Base-by-base conservation (phyloP, 2,888 invertebrate genomes). In the Rhorus exstirpatorius region DNA sequence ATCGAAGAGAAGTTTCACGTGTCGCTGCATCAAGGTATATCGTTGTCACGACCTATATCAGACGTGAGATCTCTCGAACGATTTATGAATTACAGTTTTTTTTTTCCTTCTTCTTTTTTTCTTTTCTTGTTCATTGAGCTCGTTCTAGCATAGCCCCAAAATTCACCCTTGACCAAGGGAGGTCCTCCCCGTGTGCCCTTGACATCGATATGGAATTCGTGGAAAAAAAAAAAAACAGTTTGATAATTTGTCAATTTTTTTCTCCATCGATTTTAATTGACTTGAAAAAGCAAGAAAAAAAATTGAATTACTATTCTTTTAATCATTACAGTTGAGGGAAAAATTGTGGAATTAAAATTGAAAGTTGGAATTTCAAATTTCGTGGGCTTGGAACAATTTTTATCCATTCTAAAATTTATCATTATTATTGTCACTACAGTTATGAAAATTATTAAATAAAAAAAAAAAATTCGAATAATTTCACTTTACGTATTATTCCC, bases 1-100 rank as follows among this genome's bases (percentile, higher is more conserved):
- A 91, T 90, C 84, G 84, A 83, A 61, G 49, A 49, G 65, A 67
- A 41, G 35, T 79, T 79, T 60, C 51, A 72, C 83, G 41, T 67
- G n/a, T n/a, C n/a, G n/a, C 19, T 74, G 63, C 77, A 79, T 82
- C 49, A 58, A 51, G 53, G 60, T 67, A 35, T 75, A 78, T 78
- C 71, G 49, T 71, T 67, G 65, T 77, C 72, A n/a, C n/a, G n/a
- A 76, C 76, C 72, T 82, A 82, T 85, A 82, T 85, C 79, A 61
- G 53, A 55, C 78, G 53, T 83, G 61, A 70, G 65, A 86, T 86
- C 83, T 85, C 46, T 67, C 74, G 38, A 72, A 83, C 75, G 79
- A 81, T 85, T 79, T 79, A 81, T 86, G 71, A n/a, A n/a, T n/a
- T n/a, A n/a, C n/a, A n/a, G 82, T 78, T 71, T 77, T 78, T 70